These are phyloP conservation scores for Drosophila chauvacae DNA, from an alignment of 1,140 invertebrate species.

Conservation along the genomic window DNA sequence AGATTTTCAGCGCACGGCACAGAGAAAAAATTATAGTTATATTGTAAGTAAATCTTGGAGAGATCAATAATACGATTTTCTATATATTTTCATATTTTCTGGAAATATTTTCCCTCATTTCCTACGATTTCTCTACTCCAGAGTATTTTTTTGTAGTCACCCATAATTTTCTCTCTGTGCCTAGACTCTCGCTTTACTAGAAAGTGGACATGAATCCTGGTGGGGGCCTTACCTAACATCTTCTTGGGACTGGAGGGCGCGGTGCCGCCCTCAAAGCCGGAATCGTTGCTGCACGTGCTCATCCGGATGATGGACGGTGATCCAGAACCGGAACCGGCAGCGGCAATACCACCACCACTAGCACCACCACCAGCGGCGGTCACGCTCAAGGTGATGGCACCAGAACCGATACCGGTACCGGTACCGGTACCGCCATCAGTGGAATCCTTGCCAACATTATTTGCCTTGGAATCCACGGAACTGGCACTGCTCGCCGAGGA, in stretches of 20 bases:
- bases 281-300: slow-evolving; percentile 85
- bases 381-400: slow-evolving; percentile 2
- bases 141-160: background rate
- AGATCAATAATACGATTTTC: no score
- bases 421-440: slow-evolving; percentile 22
- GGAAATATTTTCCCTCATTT: background rate
- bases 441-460: slow-evolving; percentile 1
- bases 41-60: no score
- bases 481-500: slow-evolving; percentile 43
- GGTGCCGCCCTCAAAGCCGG: slow-evolving; percentile 84
- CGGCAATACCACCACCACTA: background rate
- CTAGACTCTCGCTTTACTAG: background rate
- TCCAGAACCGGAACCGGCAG: slow-evolving; percentile 27
- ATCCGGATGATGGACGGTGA: slow-evolving; percentile 79
- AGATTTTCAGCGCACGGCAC: slow-evolving; percentile 3
- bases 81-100: no score
- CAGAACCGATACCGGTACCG: background rate
- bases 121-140: no score
- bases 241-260: slow-evolving; percentile 84
- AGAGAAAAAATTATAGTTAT: slow-evolving; percentile 13
- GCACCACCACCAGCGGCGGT: background rate
- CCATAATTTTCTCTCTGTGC: slow-evolving; percentile 9
- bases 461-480: slow-evolving; percentile 53
- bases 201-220: background rate
- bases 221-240: slow-evolving; percentile 79